phyloP scores from a whole-genome alignment of 2,888 invertebrate genomes.

The Serripes groenlandicus region DNA sequence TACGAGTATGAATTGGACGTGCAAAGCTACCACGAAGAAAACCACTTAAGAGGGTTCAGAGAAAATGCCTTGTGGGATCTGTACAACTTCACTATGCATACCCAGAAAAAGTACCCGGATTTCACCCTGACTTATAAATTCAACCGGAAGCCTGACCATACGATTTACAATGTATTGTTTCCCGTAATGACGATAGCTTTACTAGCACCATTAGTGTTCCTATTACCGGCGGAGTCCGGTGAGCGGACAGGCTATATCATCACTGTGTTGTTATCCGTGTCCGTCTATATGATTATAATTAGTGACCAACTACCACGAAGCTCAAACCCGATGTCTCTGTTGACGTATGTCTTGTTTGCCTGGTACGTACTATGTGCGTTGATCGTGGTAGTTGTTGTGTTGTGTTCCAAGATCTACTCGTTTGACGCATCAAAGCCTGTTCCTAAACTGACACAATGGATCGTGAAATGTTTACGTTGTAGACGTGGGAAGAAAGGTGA shows the following conservation, averaged over 20 bases:
- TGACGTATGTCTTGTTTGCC: slow-evolving; percentile 4
- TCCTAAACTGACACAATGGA: neutral
- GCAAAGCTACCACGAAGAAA: too few species aligned
- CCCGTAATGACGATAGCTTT: neutral
- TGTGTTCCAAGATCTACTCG: slow-evolving; percentile 1
- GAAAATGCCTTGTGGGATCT: slow-evolving; percentile 13
- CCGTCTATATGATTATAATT: neutral
- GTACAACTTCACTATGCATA: slow-evolving; percentile 5
- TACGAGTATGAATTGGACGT: slow-evolving; percentile 8
- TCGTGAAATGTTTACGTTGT: neutral
- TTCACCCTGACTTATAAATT: slow-evolving; percentile 2
- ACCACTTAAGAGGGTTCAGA: neutral
- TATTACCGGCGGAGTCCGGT: neutral
- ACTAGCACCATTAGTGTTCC: neutral
- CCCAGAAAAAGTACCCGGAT: neutral
- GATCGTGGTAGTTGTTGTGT: slow-evolving; percentile 8
- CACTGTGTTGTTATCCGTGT: neutral
- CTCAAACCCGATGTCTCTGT: slow-evolving; percentile 2
- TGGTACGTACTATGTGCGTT: slow-evolving; percentile 1
- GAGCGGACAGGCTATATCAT: neutral
- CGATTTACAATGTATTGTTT: neutral
- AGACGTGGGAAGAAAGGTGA: neutral
- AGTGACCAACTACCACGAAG: neutral
- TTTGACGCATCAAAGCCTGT: slow-evolving; percentile 2
- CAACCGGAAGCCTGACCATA: slow-evolving; percentile 1